Conservation (phyloP, 2,888 invertebrate genomes). For the Trilocha varians region DNA sequence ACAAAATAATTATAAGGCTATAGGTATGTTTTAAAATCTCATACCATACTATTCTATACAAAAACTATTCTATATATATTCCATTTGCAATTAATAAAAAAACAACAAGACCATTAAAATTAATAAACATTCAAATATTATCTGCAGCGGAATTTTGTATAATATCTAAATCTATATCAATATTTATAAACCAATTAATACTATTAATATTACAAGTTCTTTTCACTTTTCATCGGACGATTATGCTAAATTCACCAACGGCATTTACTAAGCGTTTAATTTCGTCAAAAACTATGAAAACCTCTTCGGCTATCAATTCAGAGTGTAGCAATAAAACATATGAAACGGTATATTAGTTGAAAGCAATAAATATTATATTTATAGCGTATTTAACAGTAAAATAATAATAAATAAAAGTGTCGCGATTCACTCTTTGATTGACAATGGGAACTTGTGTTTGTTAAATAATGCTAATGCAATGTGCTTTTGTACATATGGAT, state of each 20-base stretch:
- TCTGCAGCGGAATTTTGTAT: not conserved
- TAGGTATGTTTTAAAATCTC: no score
- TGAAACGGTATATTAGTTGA: conserved; percentile 58
- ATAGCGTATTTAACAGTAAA: conserved; percentile 64
- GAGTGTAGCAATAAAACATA: conserved; percentile 52
- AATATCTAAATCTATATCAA: not conserved
- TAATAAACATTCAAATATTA: no score
- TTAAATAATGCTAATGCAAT: conserved; percentile 5
- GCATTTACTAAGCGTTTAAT: conserved; percentile 47
- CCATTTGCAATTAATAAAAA: no score
- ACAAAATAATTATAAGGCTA: no score
- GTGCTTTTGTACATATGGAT: not conserved
- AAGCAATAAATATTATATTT: conserved; percentile 60
- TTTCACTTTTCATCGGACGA: conserved; percentile 23
- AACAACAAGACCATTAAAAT: no score
- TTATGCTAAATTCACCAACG: conserved; percentile 41
- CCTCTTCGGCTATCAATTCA: conserved; percentile 52
- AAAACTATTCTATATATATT: no score
- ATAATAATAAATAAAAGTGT: conserved; percentile 48
- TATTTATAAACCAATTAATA: not conserved
- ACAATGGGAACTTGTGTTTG: conserved; percentile 21
- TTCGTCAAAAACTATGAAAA: conserved; percentile 56
- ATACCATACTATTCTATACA: no score
- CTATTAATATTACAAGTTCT: not conserved
- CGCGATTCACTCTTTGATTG: conserved; percentile 38